phyloP scores from a whole-genome alignment of 2,113 vertebrate genomes.

The Siniperca chuatsi region DNA sequence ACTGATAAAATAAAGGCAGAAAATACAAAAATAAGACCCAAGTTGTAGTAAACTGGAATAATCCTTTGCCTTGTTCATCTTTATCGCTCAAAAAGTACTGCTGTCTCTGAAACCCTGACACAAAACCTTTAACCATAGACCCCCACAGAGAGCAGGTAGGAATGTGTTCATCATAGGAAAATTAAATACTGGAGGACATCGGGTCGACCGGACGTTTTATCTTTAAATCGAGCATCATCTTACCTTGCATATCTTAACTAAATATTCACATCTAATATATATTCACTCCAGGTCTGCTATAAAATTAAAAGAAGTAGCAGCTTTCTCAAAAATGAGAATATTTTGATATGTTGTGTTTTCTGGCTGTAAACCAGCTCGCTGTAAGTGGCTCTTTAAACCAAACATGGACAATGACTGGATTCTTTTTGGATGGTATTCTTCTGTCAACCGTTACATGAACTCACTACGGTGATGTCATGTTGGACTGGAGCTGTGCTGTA shows the following conservation, averaged over 20 bases:
- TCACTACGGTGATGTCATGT: not conserved
- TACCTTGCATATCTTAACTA: not conserved
- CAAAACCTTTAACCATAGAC: not conserved
- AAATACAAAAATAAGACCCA: not conserved
- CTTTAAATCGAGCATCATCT: not conserved
- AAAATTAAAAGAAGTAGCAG: slow-evolving; percentile 5
- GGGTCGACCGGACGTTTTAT: not conserved
- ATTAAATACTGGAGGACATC: not conserved
- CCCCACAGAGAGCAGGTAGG: not conserved
- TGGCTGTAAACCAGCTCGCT: not conserved
- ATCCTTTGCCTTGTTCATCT: not conserved
- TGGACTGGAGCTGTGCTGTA: not conserved
- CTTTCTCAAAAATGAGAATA: slow-evolving; percentile 6
- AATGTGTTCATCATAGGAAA: not conserved
- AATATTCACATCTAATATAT: not conserved
- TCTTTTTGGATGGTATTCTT: slow-evolving; percentile 11
- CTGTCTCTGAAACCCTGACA: not conserved
- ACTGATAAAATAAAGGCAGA: not conserved
- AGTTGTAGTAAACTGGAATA: not conserved
- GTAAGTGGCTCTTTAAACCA: not conserved
- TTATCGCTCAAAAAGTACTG: not conserved
- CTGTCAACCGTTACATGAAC: not conserved
- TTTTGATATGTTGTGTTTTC: not conserved
- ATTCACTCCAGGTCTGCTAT: not conserved
- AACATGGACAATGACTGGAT: not conserved